These are phyloP conservation scores for Podarcis lilfordi DNA, from an alignment of 2,797 vertebrate genomes.

Conservation along the genomic window DNA sequence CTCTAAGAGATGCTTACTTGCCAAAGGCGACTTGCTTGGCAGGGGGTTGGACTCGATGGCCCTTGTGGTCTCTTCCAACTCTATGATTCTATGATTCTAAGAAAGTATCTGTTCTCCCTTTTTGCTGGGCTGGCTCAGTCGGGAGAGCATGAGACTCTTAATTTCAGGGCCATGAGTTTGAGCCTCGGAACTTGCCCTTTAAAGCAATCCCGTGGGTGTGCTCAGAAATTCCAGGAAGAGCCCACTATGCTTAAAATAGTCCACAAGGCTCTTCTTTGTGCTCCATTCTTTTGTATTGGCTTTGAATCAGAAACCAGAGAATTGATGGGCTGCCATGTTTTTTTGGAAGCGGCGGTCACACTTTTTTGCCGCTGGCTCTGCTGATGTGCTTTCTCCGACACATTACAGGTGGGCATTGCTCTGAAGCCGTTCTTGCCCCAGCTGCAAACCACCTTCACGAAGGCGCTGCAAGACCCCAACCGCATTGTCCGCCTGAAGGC, in stretches of 20 bases:
- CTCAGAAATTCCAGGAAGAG: not conserved
- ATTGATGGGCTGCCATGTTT: not conserved
- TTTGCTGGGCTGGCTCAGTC: not conserved
- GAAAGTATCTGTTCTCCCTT: not conserved
- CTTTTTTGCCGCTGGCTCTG: not conserved
- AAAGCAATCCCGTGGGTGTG: not conserved
- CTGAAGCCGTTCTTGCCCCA: slow-evolving; percentile 98
- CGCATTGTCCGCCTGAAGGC: slow-evolving; percentile 92
- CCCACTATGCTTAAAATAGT: not conserved
- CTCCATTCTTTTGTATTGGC: rapidly evolving
- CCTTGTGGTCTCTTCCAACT: too few relatives aligned
- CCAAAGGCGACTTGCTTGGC: not conserved
- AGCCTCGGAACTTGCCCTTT: not conserved
- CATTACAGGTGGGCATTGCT: slow-evolving; percentile 90
- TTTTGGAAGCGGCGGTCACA: rapidly evolving
- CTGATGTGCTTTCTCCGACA: not conserved
- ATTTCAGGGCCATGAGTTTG: too few relatives aligned
- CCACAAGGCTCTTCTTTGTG: not conserved
- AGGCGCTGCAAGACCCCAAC: slow-evolving; percentile 95
- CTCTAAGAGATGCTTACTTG: not conserved
- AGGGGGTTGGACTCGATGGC: too few relatives aligned
- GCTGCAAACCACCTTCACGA: slow-evolving; percentile 97
- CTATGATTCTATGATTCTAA: too few relatives aligned
- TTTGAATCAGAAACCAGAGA: not conserved
- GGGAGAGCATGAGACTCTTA: too few relatives aligned